Evolutionary conservation across 2,888 invertebrate genomes (phyloP).

Genomic region (Lithophane ornitopus): DNA sequence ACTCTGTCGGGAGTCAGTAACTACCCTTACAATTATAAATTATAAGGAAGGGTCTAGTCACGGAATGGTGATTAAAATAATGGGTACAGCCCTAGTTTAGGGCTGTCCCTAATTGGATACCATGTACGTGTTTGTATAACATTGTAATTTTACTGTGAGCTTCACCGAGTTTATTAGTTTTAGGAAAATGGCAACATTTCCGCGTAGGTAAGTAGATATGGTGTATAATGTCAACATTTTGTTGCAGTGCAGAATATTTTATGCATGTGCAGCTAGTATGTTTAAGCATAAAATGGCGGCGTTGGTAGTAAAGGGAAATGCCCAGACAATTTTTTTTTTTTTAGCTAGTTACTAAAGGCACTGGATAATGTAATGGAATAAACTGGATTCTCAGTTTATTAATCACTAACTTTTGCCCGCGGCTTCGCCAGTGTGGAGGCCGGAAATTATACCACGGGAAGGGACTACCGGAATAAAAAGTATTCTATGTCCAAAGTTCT

Average conservation of each 20-base stretch:
- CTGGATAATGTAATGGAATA: neutral
- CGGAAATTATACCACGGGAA: too few relatives aligned
- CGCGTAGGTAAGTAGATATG: neutral
- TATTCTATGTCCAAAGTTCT: too few relatives aligned
- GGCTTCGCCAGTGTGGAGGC: too few relatives aligned
- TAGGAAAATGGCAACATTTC: slow-evolving; percentile 39
- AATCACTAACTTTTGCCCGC: too few relatives aligned
- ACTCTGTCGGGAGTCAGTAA: slow-evolving; percentile 26
- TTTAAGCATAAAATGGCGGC: too few relatives aligned
- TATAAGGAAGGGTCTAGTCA: slow-evolving; percentile 73
- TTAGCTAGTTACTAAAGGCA: too few relatives aligned
- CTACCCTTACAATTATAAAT: slow-evolving; percentile 70
- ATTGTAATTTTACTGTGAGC: slow-evolving; percentile 59
- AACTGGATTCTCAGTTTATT: neutral
- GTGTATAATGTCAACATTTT: neutral
- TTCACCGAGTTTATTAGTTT: slow-evolving; percentile 61
- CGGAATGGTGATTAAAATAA: slow-evolving; percentile 75
- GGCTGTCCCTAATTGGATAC: slow-evolving; percentile 68
- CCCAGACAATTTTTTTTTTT: too few relatives aligned
- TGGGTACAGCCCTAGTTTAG: slow-evolving; percentile 72
- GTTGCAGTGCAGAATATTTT: neutral
- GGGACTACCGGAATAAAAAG: too few relatives aligned
- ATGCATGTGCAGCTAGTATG: too few relatives aligned
- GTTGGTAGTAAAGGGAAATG: neutral
- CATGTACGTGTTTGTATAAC: slow-evolving; percentile 68